Evolutionary conservation across 1,140 invertebrate species (phyloP), one percentile per base, ranked within the genome.

Genomic region (Arctopsyche grandis): DNA sequence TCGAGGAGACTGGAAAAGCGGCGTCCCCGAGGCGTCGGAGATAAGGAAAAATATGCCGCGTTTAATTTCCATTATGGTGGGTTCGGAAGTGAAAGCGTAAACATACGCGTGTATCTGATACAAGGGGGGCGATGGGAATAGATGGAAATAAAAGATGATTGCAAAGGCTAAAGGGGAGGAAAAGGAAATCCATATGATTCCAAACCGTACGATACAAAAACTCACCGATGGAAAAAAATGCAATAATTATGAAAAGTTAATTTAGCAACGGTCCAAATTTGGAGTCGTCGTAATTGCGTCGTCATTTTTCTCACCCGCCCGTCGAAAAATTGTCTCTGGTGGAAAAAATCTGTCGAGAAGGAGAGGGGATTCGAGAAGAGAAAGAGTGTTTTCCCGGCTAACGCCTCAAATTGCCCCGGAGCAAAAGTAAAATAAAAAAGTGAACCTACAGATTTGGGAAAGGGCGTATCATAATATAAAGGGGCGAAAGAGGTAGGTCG

Each of bases 41-140:
- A 81, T 81, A 81, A 81, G 77, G 74, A 79, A 70, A 79, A 79
- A 81, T 81, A 78, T 79, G 77, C 71, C 73, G 77, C 80, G 80
- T 77, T 81, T 81, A 81, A 81, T 81, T 81, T 81, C 77, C 80
- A 81, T 81, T 79, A 71, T 60, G 78, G 52, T 14, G 44, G 69
- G 58, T 16, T 56, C 58, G 78, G 71, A 48, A 48, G 38, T 24
- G 58, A 44, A 79, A 24, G 71, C 38, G 78, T 70, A 69, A 63
- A 66, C 69, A 75, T 76, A 76, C 21, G 74, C 78, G 21, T 43
- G 52, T 48, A 69, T 76, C 74, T 66, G 43, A 76, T 76, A 76
- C 48, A n/a, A n/a, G 74, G 44, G 1, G 21, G 56, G 24, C 63
- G 21, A 66, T 21, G 63, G 63, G 63, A 66, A 66, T 26, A 66